Evolutionary conservation across 2,113 vertebrate genomes (phyloP), one percentile per base, ranked within the genome.

Genomic region (Halcyon senegalensis): DNA sequence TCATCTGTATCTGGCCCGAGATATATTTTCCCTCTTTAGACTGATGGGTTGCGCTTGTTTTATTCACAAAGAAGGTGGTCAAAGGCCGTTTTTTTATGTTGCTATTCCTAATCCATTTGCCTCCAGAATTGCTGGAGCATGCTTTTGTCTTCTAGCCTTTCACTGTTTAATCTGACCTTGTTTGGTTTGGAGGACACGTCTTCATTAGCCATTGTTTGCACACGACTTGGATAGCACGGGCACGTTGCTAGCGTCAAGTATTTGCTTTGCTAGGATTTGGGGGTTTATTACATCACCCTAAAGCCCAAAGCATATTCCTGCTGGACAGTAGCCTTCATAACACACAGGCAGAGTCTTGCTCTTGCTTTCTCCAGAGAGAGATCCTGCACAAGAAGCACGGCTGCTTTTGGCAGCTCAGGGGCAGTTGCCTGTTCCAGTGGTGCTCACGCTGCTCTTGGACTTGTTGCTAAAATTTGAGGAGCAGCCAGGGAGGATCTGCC

Each of bases 261-360:
- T 92, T 93, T 93, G 68, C 56, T 93, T 94, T 93, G 44, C 14
- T 83, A 12, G 51, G 80, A 53, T 88, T 77, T 80, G 58, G 11
- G 7, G 1, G 64, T 93, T 91, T 80, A 66, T 79, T 89, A 31
- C 31, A 66, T 44, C 55, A 77, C 44, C 53, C 23, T 43, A 53
- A 87, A 48, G 27, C 51, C n/a, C 10, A 44, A 74, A 95, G 62
- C 13, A 11, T 64, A 39, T 90, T 87, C 44, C 27, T 69, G 9
- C 78, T 85, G 92, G 67, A 56, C 10, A 68, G 30, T 9, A 70
- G 63, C 37, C 83, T 72, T 13, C 0, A 6, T n/a, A 17, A 62
- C 17, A 44, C 24, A 12, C 10, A 43, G 35, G 53, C 35, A 43
- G 7, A 31, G 55, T 27, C 2, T 7, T 64, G 43, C n/a, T 85